Base-by-base conservation (phyloP, 2,888 invertebrate genomes). In the Caenorhabditis uteleia region DNA sequence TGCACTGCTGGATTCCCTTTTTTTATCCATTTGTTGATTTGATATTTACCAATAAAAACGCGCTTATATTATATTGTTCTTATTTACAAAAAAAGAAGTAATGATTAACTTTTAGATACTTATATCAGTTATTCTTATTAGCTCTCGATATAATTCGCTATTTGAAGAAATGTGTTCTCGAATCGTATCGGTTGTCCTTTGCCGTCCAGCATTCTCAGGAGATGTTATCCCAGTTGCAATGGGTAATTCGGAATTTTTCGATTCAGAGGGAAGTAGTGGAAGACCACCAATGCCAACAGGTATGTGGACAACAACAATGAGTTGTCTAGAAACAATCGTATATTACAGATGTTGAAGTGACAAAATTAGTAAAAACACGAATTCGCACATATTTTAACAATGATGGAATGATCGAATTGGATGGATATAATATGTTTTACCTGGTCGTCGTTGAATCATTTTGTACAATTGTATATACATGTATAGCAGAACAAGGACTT, bases 351-450 rank as follows among this genome's bases (percentile, higher is more conserved):
- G 29, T 40, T n/a, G 71, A 71, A 16, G 48, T 59, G n/a, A 48
- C 54, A 2, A 31, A 44, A 33, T 27, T 71, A 8, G 44, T 62
- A 8, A 56, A 50, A 34, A 47, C 61, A 25, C 60, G 70, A 10
- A 53, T 70, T 2, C 36, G 62, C 10, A 70, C 68, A 20, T 64
- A 73, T 51, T 70, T 68, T 55, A 57, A 60, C 36, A 68, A 68
- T 36, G 54, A 66, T n/a, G 73, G 73, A 10, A 57, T 53, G 27
- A 56, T 70, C 27, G 70, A 68, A 31, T 20, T 67, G 2, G 68
- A 64, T 40, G 66, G 66, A 45, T 48, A 23, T 16, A 25, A 38
- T 23, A 1, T 73, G 5, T 55, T 47, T 43, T 73, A 55, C 45
- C 34, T 48, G 7, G 70, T 73, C 8, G 56, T 54, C 27, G 38